phyloP scores from a whole-genome alignment of 2,797 vertebrate genomes.

The Sandelia bainsii region DNA sequence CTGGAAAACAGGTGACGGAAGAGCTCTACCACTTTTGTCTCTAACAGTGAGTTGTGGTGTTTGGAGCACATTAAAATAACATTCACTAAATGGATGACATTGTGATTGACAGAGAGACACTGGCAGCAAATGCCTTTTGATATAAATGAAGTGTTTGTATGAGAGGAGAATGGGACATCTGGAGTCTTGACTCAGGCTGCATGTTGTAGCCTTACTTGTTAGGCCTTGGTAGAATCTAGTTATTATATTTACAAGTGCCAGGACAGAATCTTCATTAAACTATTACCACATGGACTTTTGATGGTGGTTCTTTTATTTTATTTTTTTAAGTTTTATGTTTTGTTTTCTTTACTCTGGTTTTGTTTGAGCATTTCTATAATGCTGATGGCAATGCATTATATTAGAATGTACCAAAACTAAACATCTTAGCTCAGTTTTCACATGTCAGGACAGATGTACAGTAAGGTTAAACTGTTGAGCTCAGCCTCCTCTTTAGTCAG shows the following conservation, averaged over 20 bases:
- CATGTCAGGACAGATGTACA: slow-evolving; percentile 46
- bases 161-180: slow-evolving; percentile 56
- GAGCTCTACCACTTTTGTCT: slow-evolving; percentile 15
- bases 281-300: slow-evolving; percentile 70
- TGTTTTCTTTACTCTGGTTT: slow-evolving; percentile 50
- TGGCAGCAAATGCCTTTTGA: slow-evolving; percentile 66
- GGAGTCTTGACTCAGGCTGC: slow-evolving; percentile 76
- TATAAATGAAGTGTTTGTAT: slow-evolving; percentile 43
- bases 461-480: slow-evolving; percentile 47
- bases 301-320: slow-evolving; percentile 53
- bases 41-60: slow-evolving; percentile 19
- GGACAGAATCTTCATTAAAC: slow-evolving; percentile 74
- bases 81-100: slow-evolving; percentile 22
- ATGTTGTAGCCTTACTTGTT: slow-evolving; percentile 74
- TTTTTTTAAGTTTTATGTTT: slow-evolving; percentile 36
- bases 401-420: slow-evolving; percentile 81
- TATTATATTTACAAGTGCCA: slow-evolving; percentile 81
- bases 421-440: slow-evolving; percentile 62
- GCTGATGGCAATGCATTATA: slow-evolving; percentile 70
- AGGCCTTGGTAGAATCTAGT: slow-evolving; percentile 80
- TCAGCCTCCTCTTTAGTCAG: slow-evolving; percentile 55
- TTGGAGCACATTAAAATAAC: slow-evolving; percentile 44
- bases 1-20: slow-evolving; percentile 20
- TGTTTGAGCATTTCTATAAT: slow-evolving; percentile 71
- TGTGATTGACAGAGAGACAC: slow-evolving; percentile 50